Evolutionary conservation across 2,888 invertebrate genomes (phyloP).

Genomic region (Drosophila greeni): DNA sequence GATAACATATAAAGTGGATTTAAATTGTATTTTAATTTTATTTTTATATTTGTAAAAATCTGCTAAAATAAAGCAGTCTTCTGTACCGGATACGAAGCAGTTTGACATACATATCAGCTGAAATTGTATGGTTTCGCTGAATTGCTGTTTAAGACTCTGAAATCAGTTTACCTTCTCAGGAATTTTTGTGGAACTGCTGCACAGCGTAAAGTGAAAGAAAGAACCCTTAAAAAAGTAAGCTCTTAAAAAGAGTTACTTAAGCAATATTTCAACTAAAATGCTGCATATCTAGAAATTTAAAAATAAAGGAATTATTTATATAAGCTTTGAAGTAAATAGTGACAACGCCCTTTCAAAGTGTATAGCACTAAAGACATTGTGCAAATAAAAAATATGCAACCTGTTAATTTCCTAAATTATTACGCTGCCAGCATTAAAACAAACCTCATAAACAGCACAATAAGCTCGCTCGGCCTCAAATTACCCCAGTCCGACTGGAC

Average conservation of each 20-base stretch:
- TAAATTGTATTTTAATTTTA: neutral
- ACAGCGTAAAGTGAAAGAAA: neutral
- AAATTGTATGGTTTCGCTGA: slow-evolving; percentile 25
- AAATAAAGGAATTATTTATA: neutral
- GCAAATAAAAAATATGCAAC: slow-evolving; percentile 16
- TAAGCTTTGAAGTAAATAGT: no score
- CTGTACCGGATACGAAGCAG: slow-evolving; percentile 16
- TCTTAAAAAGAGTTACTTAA: neutral
- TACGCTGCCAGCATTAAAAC: slow-evolving; percentile 10
- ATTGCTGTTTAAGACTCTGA: slow-evolving; percentile 9
- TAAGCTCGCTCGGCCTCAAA: slow-evolving; percentile 16
- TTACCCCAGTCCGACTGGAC: slow-evolving; percentile 3
- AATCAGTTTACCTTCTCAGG: slow-evolving; percentile 24
- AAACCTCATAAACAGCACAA: slow-evolving; percentile 14
- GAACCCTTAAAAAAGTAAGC: neutral
- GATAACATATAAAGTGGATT: no score
- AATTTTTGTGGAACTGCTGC: slow-evolving; percentile 4
- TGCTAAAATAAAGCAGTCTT: neutral
- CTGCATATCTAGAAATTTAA: neutral
- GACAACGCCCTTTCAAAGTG: neutral
- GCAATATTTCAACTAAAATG: neutral
- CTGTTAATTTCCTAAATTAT: slow-evolving; percentile 14
- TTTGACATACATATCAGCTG: slow-evolving; percentile 16
- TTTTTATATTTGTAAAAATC: neutral
- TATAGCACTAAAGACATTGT: neutral